A percentile compares a stretch with the other conserved stretches of the same genome.
phyloP scores from a whole-genome alignment of 2,113 vertebrate species.

The Syrmaticus mikado region DNA sequence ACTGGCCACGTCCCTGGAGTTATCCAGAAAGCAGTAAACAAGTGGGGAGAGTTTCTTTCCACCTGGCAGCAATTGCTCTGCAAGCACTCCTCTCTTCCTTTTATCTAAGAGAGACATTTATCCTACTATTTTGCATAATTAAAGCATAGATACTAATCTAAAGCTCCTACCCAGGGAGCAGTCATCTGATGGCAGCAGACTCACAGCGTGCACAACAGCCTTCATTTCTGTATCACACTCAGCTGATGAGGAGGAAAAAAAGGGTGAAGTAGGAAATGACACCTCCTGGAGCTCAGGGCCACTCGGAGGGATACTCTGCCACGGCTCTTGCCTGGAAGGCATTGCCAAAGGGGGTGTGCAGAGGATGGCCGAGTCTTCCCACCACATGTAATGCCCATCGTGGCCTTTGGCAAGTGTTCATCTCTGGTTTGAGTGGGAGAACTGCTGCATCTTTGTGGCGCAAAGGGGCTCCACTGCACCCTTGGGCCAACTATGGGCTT shows the following conservation, averaged over 20 bases:
- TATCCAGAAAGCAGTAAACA: neutral
- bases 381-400: accelerated
- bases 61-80: neutral
- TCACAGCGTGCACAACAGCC: neutral
- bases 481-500: neutral
- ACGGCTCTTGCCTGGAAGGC: too few species aligned
- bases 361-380: neutral
- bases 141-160: neutral
- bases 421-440: neutral
- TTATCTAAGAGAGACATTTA: neutral
- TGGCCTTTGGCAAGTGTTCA: neutral
- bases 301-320: neutral
- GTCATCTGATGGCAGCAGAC: neutral
- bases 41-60: neutral
- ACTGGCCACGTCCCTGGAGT: neutral
- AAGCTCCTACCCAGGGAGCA: neutral
- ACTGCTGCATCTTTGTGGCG: neutral
- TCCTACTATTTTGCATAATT: neutral
- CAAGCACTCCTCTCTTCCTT: neutral
- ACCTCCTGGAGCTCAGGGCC: neutral
- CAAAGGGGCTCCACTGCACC: accelerated
- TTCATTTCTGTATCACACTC: neutral
- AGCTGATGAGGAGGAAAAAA: neutral
- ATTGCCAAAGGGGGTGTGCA: accelerated
- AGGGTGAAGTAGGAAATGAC: neutral